Evolutionary conservation across 2,888 invertebrate genomes (phyloP).

Genomic region (Syrphus vitripennis): DNA sequence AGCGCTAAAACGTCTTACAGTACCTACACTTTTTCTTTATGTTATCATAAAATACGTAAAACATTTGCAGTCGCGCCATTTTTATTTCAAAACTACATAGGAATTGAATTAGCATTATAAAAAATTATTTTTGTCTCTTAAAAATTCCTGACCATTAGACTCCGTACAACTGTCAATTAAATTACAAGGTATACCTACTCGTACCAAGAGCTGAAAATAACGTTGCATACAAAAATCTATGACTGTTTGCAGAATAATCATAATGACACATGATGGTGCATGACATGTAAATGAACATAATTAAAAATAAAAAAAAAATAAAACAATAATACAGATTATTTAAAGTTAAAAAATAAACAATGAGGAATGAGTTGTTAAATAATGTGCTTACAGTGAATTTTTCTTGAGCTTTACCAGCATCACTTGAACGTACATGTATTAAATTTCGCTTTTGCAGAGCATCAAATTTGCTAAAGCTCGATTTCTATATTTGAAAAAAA

Average conservation of each 20-base stretch:
- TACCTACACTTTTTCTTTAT: too few species aligned
- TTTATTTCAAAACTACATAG: too few species aligned
- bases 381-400: slow-evolving; percentile 85
- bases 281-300: background rate
- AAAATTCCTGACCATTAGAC: too few species aligned
- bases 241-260: background rate
- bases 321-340: too few species aligned
- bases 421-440: slow-evolving; percentile 86
- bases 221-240: background rate
- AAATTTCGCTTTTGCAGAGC: slow-evolving; percentile 86
- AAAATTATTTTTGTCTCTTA: too few species aligned
- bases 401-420: slow-evolving; percentile 86
- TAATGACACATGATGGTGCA: background rate
- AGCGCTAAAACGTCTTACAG: too few species aligned
- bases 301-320: background rate
- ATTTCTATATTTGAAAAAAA: slow-evolving; percentile 83
- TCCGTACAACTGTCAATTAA: too few species aligned
- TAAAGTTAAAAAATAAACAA: slow-evolving; percentile 17
- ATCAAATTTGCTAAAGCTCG: slow-evolving; percentile 89
- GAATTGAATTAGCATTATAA: too few species aligned
- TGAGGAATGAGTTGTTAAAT: slow-evolving; percentile 52
- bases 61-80: too few species aligned
- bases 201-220: background rate
- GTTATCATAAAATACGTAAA: too few species aligned
- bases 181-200: background rate